Evolutionary conservation across 1,140 invertebrate species (phyloP), one percentile per base, ranked within the genome.

Genomic region (Philopotamus ludificatus): DNA sequence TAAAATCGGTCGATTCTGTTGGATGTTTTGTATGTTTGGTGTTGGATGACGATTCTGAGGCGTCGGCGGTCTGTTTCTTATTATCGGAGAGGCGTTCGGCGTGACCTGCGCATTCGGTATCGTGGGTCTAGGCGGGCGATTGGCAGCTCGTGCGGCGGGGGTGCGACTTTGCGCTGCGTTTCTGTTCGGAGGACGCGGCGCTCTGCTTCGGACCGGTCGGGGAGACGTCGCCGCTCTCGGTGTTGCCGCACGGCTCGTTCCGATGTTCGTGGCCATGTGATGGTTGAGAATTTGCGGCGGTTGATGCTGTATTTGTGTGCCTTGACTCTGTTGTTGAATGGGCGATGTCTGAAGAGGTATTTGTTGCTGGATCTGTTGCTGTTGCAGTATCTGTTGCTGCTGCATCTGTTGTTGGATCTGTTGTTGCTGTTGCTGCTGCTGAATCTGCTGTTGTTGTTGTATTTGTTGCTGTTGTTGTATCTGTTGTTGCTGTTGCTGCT

Each of bases 401-500:
- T 75, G 74, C 65, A 76, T 77, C 70, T 77, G 75, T 41, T 75
- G 76, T 9, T 69, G 67, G 49, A 70, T 60, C 20, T 54, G 63
- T 51, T 66, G 21, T 44, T 74, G 73, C n/a, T 75, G 75, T 49
- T 74, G 72, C 55, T 75, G 75, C 22, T 64, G 63, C 44, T 68
- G 63, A 23, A 62, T 45, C 22, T 75, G 76, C 12, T 76, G 76
- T 61, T 74, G 63, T 18, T 73, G 66, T 39, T 71, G 71, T n/a
- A 72, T 70, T 4, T 71, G 73, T 64, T 66, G 73, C 25, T 70
- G 71, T 53, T 72, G 71, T 55, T 74, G 71, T 63, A 68, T 65
- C 34, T 71, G 70, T 51, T 75, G 74, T 12, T 76, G 74, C 15
- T 80, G 77, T 75, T 79, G 76, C 25, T 67, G 9, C 75, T 73